phyloP scores from a whole-genome alignment of 2,797 vertebrate genomes.

The Typhlichthys subterraneus region DNA sequence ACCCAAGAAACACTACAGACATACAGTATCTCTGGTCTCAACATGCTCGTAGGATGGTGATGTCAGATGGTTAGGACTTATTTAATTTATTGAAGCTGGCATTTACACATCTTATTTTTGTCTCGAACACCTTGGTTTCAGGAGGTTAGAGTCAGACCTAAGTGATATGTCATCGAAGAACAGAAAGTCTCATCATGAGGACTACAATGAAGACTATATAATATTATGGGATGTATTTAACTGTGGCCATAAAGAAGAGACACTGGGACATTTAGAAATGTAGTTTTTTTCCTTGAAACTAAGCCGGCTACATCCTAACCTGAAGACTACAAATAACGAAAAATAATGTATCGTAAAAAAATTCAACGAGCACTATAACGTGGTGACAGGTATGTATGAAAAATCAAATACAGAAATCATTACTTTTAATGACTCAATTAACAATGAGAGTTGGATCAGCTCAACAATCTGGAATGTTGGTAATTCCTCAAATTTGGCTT shows the following conservation, averaged over 20 bases:
- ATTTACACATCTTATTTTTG: constrained; percentile 24
- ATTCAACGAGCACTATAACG: too few relatives aligned
- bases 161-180: constrained; percentile 30
- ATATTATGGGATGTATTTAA: constrained; percentile 7
- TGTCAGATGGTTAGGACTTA: not conserved
- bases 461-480: too few relatives aligned
- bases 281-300: not conserved
- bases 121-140: constrained; percentile 11
- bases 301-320: not conserved
- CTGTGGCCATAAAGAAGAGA: constrained; percentile 8
- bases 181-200: not conserved
- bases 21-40: too few relatives aligned
- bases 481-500: too few relatives aligned
- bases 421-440: too few relatives aligned
- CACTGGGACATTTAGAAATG: constrained; percentile 16
- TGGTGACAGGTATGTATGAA: too few relatives aligned
- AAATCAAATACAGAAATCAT: too few relatives aligned
- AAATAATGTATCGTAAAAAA: too few relatives aligned
- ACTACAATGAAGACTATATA: not conserved
- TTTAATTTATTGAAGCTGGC: constrained; percentile 2
- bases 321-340: too few relatives aligned
- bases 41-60: too few relatives aligned
- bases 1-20: too few relatives aligned
- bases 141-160: not conserved
- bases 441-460: too few relatives aligned